Conservation (phyloP, 1,140 invertebrate species). For the Drosophila lacteicornis region DNA sequence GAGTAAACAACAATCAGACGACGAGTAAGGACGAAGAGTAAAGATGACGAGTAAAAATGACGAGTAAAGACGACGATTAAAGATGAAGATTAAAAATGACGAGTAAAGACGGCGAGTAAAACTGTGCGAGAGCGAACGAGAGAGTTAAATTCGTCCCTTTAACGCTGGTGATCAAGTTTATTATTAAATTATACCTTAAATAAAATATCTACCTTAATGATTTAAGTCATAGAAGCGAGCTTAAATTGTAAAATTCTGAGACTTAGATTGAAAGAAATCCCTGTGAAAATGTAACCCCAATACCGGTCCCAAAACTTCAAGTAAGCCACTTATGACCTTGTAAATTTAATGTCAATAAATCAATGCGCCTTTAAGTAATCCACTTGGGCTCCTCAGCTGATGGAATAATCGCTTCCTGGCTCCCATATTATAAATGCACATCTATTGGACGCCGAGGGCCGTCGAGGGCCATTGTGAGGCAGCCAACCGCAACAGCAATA, state of each 20-base stretch:
- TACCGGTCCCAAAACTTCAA: not conserved
- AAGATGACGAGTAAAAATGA: too few relatives aligned
- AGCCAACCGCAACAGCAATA: slow-evolving; percentile 39
- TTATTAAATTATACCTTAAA: too few relatives aligned
- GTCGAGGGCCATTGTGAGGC: slow-evolving; percentile 22
- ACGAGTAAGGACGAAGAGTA: not conserved
- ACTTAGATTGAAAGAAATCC: too few relatives aligned
- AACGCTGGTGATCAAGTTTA: too few relatives aligned
- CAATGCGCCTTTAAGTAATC: slow-evolving; percentile 7
- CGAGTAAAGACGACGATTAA: not conserved
- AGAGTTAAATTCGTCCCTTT: too few relatives aligned
- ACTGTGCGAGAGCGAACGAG: too few relatives aligned
- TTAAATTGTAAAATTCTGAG: not conserved
- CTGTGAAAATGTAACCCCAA: too few relatives aligned
- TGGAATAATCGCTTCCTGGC: slow-evolving; percentile 4
- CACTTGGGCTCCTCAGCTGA: not conserved
- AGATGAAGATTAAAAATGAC: too few relatives aligned
- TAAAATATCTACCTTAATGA: too few relatives aligned
- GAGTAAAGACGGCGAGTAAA: too few relatives aligned
- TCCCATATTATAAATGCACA: slow-evolving; percentile 14
- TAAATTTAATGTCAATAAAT: slow-evolving; percentile 17
- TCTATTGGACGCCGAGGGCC: slow-evolving; percentile 16
- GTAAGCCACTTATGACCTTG: not conserved
- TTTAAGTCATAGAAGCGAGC: not conserved
- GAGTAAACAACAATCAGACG: too few relatives aligned